Evolutionary conservation across 2,888 invertebrate genomes (phyloP).

Genomic region (Drosophila paracracens): DNA sequence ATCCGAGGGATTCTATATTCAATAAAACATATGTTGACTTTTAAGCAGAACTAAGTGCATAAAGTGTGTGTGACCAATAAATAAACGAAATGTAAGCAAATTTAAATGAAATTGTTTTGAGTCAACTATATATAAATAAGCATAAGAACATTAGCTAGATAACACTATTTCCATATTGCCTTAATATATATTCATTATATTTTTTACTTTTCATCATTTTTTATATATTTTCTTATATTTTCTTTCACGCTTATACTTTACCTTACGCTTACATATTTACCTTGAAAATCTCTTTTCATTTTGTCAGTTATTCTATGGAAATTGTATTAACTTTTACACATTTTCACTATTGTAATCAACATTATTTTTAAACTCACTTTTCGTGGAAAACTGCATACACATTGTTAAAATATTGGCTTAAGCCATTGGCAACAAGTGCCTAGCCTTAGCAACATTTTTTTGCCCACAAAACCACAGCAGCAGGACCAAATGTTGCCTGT

Average conservation of each 20-base stretch:
- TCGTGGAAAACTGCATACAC: neutral
- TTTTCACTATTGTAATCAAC: neutral
- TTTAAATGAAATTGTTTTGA: neutral
- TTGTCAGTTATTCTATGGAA: neutral
- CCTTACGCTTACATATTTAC: neutral
- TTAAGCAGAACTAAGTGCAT: constrained; percentile 23
- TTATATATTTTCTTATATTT: too few species aligned
- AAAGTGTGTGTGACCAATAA: constrained; percentile 54
- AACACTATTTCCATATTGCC: neutral
- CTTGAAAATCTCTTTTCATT: neutral
- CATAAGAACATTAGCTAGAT: neutral
- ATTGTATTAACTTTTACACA: neutral
- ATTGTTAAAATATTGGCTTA: constrained; percentile 32
- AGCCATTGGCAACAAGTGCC: constrained; percentile 34
- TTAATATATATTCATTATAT: too few species aligned
- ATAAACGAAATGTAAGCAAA: constrained; percentile 43
- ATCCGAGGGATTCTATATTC: neutral
- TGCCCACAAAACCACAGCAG: constrained; percentile 25
- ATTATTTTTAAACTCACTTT: neutral
- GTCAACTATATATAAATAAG: too few species aligned
- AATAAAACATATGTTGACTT: constrained; percentile 10
- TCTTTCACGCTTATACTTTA: neutral
- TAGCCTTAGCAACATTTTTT: constrained; percentile 45
- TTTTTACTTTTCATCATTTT: too few species aligned
- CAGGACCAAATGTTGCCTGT: constrained; percentile 27